Conservation (phyloP, 2,113 vertebrate genomes). For the Saccopteryx leptura region DNA sequence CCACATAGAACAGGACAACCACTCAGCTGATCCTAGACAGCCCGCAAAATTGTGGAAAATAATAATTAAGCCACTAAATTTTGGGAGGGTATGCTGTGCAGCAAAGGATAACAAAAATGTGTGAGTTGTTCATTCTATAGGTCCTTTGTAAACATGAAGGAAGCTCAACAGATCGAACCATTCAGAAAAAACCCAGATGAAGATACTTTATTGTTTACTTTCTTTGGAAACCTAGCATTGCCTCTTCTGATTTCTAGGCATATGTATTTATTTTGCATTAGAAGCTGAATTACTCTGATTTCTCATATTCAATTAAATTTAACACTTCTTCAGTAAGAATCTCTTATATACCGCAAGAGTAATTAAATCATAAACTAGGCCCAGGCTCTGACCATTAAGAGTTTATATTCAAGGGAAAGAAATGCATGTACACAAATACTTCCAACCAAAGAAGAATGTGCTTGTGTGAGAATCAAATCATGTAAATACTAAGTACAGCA, state of each 20-base stretch:
- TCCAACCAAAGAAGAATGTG: background rate
- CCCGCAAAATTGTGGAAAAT: slow-evolving; percentile 30
- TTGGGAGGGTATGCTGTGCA: background rate
- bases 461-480: background rate
- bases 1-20: background rate
- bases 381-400: background rate
- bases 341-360: background rate
- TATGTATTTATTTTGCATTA: background rate
- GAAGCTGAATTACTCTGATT: slow-evolving; percentile 6
- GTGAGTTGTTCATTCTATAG: background rate
- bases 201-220: background rate
- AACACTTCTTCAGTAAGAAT: slow-evolving; percentile 37
- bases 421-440: background rate
- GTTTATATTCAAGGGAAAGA: slow-evolving; percentile 18
- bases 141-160: background rate
- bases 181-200: background rate
- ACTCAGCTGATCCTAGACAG: slow-evolving; percentile 21
- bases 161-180: background rate
- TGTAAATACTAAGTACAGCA: background rate
- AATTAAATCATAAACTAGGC: slow-evolving; percentile 37
- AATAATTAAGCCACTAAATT: slow-evolving; percentile 19
- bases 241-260: background rate
- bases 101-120: slow-evolving; percentile 34
- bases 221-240: background rate
- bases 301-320: slow-evolving; percentile 9